These are phyloP conservation scores for Ricordea florida DNA, from an alignment of 92 coral and sea anemone genomes.

Conservation along the genomic window DNA sequence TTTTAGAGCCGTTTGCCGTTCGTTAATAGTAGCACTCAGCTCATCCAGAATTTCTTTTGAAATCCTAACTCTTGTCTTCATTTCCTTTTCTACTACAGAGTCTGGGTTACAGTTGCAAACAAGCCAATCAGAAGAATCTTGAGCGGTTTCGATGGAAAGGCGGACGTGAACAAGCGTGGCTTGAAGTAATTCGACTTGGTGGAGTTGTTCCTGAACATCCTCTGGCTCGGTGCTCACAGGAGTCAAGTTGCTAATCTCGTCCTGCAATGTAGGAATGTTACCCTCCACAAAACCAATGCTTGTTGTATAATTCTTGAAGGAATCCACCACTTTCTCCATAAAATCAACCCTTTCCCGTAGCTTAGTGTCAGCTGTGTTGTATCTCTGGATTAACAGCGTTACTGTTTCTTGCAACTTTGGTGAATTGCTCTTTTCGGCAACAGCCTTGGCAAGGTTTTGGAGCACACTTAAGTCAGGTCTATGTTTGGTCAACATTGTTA, in stretches of 20 bases:
- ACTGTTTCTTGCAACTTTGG: constrained; percentile 80
- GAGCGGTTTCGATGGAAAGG: constrained; percentile 75
- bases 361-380: constrained; percentile 52
- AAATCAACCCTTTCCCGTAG: constrained; percentile 71
- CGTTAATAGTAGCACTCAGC: constrained; percentile 60
- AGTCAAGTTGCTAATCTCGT: constrained; percentile 55
- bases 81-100: constrained; percentile 43
- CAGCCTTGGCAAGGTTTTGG: constrained; percentile 73
- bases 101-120: constrained; percentile 77
- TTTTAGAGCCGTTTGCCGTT: constrained; percentile 81
- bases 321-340: constrained; percentile 68
- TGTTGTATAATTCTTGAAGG: constrained; percentile 59
- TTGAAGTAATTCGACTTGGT: constrained; percentile 70
- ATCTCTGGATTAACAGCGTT: constrained; percentile 58
- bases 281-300: constrained; percentile 71
- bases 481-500: constrained; percentile 67
- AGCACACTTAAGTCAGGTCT: constrained; percentile 70
- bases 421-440: constrained; percentile 80
- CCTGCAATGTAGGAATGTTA: constrained; percentile 70
- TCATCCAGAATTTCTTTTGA: constrained; percentile 79
- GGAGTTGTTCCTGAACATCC: constrained; percentile 77
- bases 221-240: constrained; percentile 88
- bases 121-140: constrained; percentile 87
- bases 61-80: constrained; percentile 58
- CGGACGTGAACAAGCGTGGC: constrained; percentile 70